Evolutionary conservation across 2,888 invertebrate genomes (phyloP).

Genomic region (Dermolepida albohirtum): DNA sequence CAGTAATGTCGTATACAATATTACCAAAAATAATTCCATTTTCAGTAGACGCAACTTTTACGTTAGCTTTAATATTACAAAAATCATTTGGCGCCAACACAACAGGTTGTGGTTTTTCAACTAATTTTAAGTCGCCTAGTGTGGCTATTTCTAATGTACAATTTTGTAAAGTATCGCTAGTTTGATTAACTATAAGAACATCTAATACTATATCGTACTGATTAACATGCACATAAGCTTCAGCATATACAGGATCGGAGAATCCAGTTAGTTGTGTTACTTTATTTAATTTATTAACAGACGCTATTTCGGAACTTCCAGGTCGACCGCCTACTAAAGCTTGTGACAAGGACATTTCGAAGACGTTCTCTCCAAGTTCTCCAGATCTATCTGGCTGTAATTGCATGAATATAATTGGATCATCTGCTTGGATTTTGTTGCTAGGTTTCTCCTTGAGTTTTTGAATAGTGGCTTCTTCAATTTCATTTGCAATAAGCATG

Average conservation of each 20-base stretch:
- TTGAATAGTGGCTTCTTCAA: slow-evolving; percentile 73
- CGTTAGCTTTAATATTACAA: slow-evolving; percentile 97
- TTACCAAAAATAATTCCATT: slow-evolving; percentile 99
- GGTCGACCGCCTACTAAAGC: slow-evolving; percentile 79
- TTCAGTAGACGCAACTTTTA: slow-evolving; percentile 99
- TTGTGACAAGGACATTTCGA: slow-evolving; percentile 92
- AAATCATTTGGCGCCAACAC: slow-evolving; percentile 97
- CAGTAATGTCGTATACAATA: slow-evolving; percentile 97
- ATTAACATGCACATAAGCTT: slow-evolving; percentile 99
- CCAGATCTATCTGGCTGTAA: slow-evolving; percentile 68
- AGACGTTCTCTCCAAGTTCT: slow-evolving; percentile 80
- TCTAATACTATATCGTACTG: slow-evolving; percentile 99
- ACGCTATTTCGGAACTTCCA: slow-evolving; percentile 66
- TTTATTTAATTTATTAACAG: slow-evolving; percentile 74
- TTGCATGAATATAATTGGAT: slow-evolving; percentile 86
- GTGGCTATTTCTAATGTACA: slow-evolving; percentile 98
- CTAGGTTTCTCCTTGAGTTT: slow-evolving; percentile 78
- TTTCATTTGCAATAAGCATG: slow-evolving; percentile 85
- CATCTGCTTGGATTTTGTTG: slow-evolving; percentile 83
- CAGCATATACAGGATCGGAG: slow-evolving; percentile 99
- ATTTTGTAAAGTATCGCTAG: slow-evolving; percentile 96
- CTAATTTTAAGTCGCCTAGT: slow-evolving; percentile 95
- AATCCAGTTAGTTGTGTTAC: slow-evolving; percentile 97
- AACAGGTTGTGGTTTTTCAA: slow-evolving; percentile 96
- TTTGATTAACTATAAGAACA: slow-evolving; percentile 98